A percentile compares a stretch with the other conserved stretches of the same genome.
Conservation (phyloP, 2,113 vertebrate species). For the Calyptomena viridis region DNA sequence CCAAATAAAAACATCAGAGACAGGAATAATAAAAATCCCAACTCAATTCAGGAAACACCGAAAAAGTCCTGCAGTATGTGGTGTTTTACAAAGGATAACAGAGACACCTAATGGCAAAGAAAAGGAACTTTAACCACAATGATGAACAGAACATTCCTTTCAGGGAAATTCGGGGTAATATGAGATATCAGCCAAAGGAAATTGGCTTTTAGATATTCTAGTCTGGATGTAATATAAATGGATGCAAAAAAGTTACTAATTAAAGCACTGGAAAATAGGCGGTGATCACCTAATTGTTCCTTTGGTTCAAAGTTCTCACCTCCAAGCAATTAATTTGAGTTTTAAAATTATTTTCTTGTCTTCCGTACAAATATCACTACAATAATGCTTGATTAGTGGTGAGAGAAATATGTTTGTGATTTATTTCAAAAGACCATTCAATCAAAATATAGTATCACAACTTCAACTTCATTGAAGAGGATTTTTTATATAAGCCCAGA, state of each 20-base stretch:
- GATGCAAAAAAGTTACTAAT: not conserved
- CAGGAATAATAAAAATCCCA: not conserved
- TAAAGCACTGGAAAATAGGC: not conserved
- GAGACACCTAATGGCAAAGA: constrained; percentile 71
- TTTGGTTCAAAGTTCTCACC: not conserved
- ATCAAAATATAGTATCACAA: not conserved
- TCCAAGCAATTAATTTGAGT: not conserved
- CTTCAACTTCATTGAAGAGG: not conserved
- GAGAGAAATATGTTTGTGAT: not conserved
- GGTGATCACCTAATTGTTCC: not conserved
- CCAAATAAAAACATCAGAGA: not conserved
- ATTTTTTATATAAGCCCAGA: not conserved
- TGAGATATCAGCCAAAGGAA: not conserved
- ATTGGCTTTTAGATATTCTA: not conserved
- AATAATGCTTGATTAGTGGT: not conserved
- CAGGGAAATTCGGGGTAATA: not conserved
- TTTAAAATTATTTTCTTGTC: not conserved
- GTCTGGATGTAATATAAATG: not conserved
- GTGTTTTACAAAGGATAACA: constrained; percentile 46
- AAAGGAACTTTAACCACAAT: not conserved
- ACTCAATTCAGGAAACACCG: not conserved
- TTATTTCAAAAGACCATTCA: not conserved
- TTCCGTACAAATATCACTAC: not conserved
- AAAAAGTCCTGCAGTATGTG: not conserved
- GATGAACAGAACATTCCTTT: not conserved